phyloP scores from a whole-genome alignment of 1,140 invertebrate genomes.

The Parapsyche elsis region DNA sequence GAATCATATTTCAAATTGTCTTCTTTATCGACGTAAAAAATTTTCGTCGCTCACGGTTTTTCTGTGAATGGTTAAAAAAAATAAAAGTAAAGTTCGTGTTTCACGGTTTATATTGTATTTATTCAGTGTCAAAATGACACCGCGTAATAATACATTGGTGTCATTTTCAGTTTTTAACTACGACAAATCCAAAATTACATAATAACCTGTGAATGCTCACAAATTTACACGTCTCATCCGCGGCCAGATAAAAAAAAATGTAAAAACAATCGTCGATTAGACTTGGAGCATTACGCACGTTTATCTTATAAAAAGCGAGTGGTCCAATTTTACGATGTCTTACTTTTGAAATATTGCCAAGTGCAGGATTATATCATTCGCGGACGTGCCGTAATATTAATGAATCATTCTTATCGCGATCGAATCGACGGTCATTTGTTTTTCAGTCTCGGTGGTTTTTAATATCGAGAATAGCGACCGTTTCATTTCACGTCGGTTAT shows the following conservation, averaged over 20 bases:
- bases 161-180: neutral
- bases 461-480: neutral
- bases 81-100: neutral
- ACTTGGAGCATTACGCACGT: neutral
- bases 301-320: neutral
- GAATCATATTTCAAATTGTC: no score
- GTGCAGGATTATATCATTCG: neutral
- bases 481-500: neutral
- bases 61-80: no score
- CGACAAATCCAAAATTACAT: neutral
- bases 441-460: neutral
- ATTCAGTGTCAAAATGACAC: neutral
- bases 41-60: no score
- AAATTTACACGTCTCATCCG: constrained; percentile 10
- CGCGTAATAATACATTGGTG: neutral
- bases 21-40: no score
- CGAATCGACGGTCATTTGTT: constrained; percentile 2
- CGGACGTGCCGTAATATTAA: neutral
- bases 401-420: constrained; percentile 4
- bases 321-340: neutral
- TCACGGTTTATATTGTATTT: neutral
- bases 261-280: neutral
- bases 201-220: neutral
- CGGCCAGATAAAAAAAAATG: neutral
- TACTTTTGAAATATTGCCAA: neutral